phyloP scores from a whole-genome alignment of 2,888 invertebrate species.

The Pammene aurita region DNA sequence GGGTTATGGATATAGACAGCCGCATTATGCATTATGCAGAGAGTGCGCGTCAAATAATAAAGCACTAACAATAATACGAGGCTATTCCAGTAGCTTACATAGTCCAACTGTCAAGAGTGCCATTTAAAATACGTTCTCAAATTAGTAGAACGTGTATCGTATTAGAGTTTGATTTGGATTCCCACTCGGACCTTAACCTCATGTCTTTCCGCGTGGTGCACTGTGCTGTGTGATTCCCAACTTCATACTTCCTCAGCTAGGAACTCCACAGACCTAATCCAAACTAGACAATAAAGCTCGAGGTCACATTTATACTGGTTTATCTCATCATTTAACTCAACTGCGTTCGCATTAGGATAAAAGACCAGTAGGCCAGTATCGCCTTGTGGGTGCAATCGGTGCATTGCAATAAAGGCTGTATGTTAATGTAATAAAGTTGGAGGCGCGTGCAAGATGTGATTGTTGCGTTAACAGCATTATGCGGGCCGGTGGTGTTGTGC shows the following conservation, averaged over 20 bases:
- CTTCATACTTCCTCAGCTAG: no score
- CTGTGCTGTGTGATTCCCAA: no score
- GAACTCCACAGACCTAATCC: no score
- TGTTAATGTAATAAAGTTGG: constrained; percentile 50
- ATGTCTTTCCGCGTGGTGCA: no score
- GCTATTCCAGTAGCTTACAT: not conserved
- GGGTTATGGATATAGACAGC: not conserved
- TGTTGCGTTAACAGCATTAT: constrained; percentile 61
- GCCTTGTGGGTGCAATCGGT: constrained; percentile 28
- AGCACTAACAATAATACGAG: constrained; percentile 52
- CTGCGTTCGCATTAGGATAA: not conserved
- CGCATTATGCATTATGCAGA: constrained; percentile 1
- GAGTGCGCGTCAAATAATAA: constrained; percentile 36
- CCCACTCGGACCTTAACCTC: no score
- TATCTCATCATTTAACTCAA: not conserved
- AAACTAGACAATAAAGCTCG: no score
- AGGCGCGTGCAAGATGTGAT: constrained; percentile 48
- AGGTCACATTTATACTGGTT: not conserved
- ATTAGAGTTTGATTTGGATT: no score
- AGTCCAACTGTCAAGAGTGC: not conserved
- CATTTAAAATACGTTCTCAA: not conserved
- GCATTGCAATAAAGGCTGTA: constrained; percentile 50
- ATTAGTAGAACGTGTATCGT: no score
- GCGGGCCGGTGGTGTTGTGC: constrained; percentile 60
- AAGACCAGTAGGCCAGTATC: constrained; percentile 42